These are phyloP conservation scores for human (Homo sapiens) DNA, from an alignment of 2,113 vertebrate species.

Conservation along the genomic window GRCh38 chr5:155392501-155393000, in stretches of 20 bases:
- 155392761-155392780: background rate
- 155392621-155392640: background rate
- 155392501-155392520: background rate
- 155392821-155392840: background rate
- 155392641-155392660: background rate
- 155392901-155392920: background rate
- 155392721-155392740: background rate
- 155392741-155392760: background rate
- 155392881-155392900: background rate
- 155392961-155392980: background rate
- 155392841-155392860: background rate
- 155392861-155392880: rapidly evolving
- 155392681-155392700: background rate
- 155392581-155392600: background rate
- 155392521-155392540: background rate
- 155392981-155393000: background rate
- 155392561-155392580: background rate
- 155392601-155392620: background rate
- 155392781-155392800: background rate
- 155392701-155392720: background rate
- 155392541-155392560: background rate
- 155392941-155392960: background rate
- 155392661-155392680: background rate
- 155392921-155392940: background rate
- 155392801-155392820: background rate